Conservation (phyloP, 2,797 vertebrate genomes). For the Aldrovandia affinis region DNA sequence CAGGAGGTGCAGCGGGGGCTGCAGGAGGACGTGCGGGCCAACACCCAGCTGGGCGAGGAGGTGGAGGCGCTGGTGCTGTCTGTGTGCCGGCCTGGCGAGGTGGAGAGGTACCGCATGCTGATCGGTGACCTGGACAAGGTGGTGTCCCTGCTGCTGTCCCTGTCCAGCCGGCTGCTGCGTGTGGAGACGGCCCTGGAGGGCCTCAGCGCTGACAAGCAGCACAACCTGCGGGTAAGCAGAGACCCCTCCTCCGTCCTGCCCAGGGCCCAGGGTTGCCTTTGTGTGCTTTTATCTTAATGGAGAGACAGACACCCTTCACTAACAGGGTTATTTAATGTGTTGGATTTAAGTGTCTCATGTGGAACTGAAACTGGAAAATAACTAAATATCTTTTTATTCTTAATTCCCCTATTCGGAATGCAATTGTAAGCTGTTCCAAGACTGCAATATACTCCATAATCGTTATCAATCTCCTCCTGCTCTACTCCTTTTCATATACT, state of each 20-base stretch:
- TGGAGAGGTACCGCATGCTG: slow-evolving; percentile 95
- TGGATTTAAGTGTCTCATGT: background rate
- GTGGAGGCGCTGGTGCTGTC: slow-evolving; percentile 85
- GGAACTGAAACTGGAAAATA: no score
- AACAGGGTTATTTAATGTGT: no score
- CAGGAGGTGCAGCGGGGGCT: slow-evolving; percentile 85
- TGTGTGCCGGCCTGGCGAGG: slow-evolving; percentile 87
- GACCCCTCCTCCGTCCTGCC: background rate
- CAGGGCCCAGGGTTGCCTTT: background rate
- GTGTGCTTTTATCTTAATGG: background rate
- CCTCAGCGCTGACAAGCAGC: slow-evolving; percentile 78
- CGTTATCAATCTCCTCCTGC: slow-evolving; percentile 32
- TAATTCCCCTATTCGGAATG: no score
- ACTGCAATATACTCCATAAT: no score
- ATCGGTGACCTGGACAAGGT: slow-evolving; percentile 95
- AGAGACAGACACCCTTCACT: no score
- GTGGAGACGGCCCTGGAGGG: slow-evolving; percentile 93
- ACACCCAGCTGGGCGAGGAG: slow-evolving; percentile 83
- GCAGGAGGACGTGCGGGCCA: slow-evolving; percentile 89
- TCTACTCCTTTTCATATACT: slow-evolving; percentile 43
- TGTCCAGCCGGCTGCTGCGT: slow-evolving; percentile 87
- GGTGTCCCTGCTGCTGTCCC: slow-evolving; percentile 90
- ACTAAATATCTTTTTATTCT: no score
- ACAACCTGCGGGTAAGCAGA: slow-evolving; percentile 65
- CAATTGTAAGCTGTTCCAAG: no score